These are phyloP conservation scores for Ceratotherium simum DNA, from an alignment of 2,113 vertebrate genomes.

Conservation along the genomic window DNA sequence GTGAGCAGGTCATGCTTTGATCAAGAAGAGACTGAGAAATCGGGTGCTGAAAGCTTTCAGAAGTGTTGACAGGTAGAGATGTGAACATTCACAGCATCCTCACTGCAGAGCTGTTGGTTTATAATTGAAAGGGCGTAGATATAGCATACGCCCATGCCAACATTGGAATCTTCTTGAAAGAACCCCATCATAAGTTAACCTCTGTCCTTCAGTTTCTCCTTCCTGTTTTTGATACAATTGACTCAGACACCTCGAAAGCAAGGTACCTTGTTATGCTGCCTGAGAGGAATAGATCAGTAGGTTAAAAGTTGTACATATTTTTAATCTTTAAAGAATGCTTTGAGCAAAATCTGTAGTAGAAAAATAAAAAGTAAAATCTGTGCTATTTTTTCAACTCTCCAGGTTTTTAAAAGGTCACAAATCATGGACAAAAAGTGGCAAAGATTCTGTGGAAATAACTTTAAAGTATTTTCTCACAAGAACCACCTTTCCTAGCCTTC, in stretches of 20 bases:
- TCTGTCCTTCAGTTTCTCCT: background rate
- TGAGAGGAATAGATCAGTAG: background rate
- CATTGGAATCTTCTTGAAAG: constrained; percentile 11
- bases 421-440: background rate
- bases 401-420: background rate
- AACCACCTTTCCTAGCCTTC: background rate
- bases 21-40: constrained; percentile 74
- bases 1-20: constrained; percentile 86
- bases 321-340: constrained; percentile 2
- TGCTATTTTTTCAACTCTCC: background rate
- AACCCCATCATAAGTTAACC: background rate
- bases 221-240: background rate
- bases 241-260: background rate
- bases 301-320: background rate
- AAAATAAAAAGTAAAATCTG: background rate
- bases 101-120: background rate
- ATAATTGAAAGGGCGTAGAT: constrained; percentile 62
- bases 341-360: background rate
- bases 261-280: too few relatives aligned
- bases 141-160: background rate
- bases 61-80: constrained; percentile 80
- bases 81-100: constrained; percentile 69
- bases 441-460: background rate
- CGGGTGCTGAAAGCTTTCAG: constrained; percentile 78
- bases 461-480: background rate